phyloP scores from a whole-genome alignment of 2,113 vertebrate genomes.

The Oncorhynchus kisutch region DNA sequence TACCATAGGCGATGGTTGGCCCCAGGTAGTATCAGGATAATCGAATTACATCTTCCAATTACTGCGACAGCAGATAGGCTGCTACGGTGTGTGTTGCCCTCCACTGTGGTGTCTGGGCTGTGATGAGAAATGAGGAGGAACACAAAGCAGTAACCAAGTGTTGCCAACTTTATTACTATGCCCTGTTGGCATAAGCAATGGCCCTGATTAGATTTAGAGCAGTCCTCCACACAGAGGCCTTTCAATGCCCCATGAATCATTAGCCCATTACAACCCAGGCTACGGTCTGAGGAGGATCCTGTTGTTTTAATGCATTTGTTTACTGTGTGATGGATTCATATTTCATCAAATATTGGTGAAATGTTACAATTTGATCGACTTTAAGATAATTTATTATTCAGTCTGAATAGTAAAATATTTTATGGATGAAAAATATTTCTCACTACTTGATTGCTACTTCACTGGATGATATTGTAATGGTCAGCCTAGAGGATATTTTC shows the following conservation, averaged over 20 bases:
- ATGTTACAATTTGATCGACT: background rate
- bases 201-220: background rate
- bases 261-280: background rate
- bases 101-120: background rate
- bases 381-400: background rate
- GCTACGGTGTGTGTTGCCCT: background rate
- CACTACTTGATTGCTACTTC: background rate
- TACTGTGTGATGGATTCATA: background rate
- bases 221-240: background rate
- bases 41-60: background rate
- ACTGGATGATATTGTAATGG: background rate
- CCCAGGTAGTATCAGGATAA: background rate
- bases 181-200: background rate
- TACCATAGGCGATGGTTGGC: too few relatives aligned
- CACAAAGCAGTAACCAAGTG: background rate
- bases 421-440: background rate
- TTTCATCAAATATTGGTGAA: background rate
- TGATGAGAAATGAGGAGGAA: background rate
- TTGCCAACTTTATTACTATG: background rate
- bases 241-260: background rate
- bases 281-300: background rate
- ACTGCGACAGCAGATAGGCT: background rate
- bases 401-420: background rate
- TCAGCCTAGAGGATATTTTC: too few relatives aligned
- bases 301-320: background rate